phyloP scores from a whole-genome alignment of 1,140 invertebrate species.

The Drosophila jambulina region DNA sequence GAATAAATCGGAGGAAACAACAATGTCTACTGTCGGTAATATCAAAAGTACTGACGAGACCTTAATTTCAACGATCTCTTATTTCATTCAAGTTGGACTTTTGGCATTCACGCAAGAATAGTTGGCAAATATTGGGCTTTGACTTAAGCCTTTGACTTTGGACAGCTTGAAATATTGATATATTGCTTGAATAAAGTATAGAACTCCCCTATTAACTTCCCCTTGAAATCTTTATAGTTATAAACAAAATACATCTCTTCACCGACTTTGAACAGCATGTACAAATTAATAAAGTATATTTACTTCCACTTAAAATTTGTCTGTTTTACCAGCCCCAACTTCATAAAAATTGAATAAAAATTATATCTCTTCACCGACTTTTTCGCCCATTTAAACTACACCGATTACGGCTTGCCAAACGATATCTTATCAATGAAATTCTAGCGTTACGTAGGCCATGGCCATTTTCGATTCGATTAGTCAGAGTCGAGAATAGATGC shows the following conservation, averaged over 20 bases:
- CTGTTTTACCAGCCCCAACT: background rate
- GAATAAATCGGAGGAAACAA: conserved; percentile 12
- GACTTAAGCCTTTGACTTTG: background rate
- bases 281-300: background rate
- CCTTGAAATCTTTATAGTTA: no score
- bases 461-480: conserved; percentile 53
- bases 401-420: conserved; percentile 42
- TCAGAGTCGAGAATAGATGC: conserved; percentile 51
- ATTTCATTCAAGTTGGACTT: background rate
- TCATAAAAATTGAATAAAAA: background rate
- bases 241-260: no score
- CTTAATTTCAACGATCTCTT: conserved; percentile 3
- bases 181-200: background rate
- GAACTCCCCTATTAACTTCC: background rate
- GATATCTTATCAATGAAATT: conserved; percentile 73
- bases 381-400: conserved; percentile 6
- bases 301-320: background rate
- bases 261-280: no score
- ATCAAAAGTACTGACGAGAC: background rate
- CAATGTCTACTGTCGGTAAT: conserved; percentile 6
- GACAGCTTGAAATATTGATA: background rate
- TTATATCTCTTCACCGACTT: background rate
- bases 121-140: background rate
- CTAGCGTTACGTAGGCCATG: conserved; percentile 37
- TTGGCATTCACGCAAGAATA: background rate